Evolutionary conservation across 1,140 invertebrate species (phyloP).

Genomic region (Phortica variegata): DNA sequence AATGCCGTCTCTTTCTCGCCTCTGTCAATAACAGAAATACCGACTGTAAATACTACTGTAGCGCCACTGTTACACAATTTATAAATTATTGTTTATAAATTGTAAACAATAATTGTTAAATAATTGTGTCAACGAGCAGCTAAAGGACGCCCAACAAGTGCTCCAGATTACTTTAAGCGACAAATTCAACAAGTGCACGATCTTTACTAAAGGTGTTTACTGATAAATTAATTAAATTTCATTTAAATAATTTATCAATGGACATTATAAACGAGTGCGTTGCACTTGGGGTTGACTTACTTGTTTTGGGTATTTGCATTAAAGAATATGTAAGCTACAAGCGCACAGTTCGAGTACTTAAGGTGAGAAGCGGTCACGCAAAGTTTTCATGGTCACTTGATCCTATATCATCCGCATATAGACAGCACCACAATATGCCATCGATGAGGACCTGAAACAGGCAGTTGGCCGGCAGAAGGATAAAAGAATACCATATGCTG

Average conservation of each 20-base stretch:
- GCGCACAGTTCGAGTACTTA: constrained; percentile 65
- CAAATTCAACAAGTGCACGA: not conserved
- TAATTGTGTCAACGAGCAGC: no score
- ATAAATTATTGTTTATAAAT: no score
- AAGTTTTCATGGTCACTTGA: constrained; percentile 1
- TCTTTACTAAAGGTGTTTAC: no score
- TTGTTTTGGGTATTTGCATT: constrained; percentile 70
- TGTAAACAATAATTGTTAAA: no score
- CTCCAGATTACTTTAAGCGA: no score
- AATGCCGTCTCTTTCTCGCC: no score
- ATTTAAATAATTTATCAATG: constrained; percentile 26
- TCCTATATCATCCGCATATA: constrained; percentile 39
- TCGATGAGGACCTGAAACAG: constrained; percentile 64
- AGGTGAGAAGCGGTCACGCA: constrained; percentile 58
- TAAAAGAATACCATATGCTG: constrained; percentile 69
- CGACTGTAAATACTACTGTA: no score
- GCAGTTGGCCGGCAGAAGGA: constrained; percentile 63
- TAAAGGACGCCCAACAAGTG: no score
- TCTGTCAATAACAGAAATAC: no score
- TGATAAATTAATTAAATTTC: not conserved
- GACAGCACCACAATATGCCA: constrained; percentile 68
- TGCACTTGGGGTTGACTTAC: constrained; percentile 69
- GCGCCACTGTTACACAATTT: no score
- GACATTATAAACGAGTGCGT: constrained; percentile 62
- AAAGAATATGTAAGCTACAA: constrained; percentile 71